Percentiles rank a stretch among this genome's conserved stretches.
Evolutionary conservation across 23 tunicate species (phyloP).

Genomic region (Oikopleura dioica): DNA sequence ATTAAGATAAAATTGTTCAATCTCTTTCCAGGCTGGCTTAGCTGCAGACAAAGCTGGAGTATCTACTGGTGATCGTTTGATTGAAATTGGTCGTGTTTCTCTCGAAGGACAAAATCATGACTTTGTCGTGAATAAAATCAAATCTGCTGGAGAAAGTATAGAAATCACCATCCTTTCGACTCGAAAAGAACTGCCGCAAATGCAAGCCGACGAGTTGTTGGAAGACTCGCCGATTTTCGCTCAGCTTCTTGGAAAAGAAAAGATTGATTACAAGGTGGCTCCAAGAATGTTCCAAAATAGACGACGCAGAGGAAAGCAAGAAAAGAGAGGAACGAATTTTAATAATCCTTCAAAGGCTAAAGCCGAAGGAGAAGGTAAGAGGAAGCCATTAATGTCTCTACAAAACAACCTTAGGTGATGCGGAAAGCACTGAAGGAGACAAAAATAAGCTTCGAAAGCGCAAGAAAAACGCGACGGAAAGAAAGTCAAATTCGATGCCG

Average conservation of each 20-base stretch:
- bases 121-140: conserved; percentile 14
- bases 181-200: conserved; percentile 17
- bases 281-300: conserved; percentile 25
- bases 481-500: conserved; percentile 19
- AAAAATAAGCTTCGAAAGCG: conserved; percentile 14
- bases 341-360: conserved; percentile 14
- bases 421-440: too few relatives aligned
- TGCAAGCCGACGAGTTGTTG: not conserved
- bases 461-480: not conserved
- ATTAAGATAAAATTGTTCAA: too few relatives aligned
- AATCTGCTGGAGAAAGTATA: conserved; percentile 3
- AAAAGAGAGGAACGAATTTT: conserved; percentile 27
- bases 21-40: too few relatives aligned
- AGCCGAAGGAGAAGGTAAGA: not conserved
- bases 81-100: conserved; percentile 33
- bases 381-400: not conserved
- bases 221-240: conserved; percentile 24
- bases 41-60: conserved; percentile 52
- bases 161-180: conserved; percentile 18
- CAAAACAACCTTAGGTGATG: too few relatives aligned
- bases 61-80: conserved; percentile 45
- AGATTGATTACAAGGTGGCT: conserved; percentile 41
- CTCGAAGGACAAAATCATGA: conserved; percentile 22
- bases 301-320: not conserved
- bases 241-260: conserved; percentile 27